These are phyloP conservation scores for Epistrophella euchroma DNA, from an alignment of 2,888 invertebrate genomes.

Conservation along the genomic window DNA sequence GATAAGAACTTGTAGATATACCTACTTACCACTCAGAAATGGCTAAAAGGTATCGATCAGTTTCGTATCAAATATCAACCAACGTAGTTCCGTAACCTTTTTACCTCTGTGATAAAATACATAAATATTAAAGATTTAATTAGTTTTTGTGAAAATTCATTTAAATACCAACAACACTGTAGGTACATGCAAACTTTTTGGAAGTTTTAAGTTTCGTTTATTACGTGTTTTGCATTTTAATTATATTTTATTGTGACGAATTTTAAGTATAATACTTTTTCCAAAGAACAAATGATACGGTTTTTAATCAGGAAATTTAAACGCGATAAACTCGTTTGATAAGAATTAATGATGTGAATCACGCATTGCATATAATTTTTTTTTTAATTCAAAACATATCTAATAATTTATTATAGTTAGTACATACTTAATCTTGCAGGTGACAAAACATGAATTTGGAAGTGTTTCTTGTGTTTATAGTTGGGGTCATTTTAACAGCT, in stretches of 20 bases:
- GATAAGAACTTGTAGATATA: conserved; percentile 41
- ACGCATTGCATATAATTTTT: conserved; percentile 35
- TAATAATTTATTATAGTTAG: neutral
- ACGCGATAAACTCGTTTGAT: conserved; percentile 13
- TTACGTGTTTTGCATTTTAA: neutral
- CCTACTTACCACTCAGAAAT: neutral
- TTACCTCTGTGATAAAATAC: conserved; percentile 48
- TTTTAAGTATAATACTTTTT: neutral
- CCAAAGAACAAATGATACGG: conserved; percentile 18
- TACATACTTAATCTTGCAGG: conserved; percentile 31
- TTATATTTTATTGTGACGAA: neutral
- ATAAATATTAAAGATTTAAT: neutral
- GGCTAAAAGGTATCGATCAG: conserved; percentile 48
- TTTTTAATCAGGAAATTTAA: conserved; percentile 37
- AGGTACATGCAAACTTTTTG: conserved; percentile 14
- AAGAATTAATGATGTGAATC: conserved; percentile 56
- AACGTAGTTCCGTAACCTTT: conserved; percentile 4
- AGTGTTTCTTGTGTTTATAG: conserved; percentile 30
- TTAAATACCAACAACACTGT: neutral
- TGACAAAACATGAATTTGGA: conserved; percentile 48
- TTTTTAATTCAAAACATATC: neutral
- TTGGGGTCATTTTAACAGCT: conserved; percentile 28
- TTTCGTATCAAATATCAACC: conserved; percentile 31
- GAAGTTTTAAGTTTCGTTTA: too few relatives aligned
- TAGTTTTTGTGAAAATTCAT: neutral